Percentiles rank a stretch among this genome's conserved stretches.
Evolutionary conservation across 92 coral and sea anemone species (phyloP).

Genomic region (Actinostola sp.): DNA sequence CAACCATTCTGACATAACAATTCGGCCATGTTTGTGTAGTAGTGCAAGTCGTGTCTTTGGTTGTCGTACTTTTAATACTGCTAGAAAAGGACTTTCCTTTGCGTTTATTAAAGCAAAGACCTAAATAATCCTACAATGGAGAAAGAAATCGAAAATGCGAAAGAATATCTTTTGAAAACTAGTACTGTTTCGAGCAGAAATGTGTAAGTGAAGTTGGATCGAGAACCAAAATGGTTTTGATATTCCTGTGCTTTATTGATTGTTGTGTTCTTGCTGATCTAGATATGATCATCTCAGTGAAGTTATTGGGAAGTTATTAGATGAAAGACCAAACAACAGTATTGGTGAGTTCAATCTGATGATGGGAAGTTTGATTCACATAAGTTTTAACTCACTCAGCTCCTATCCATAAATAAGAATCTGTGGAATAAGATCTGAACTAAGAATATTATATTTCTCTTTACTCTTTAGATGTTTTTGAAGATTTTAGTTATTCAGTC

Average conservation of each 20-base stretch:
- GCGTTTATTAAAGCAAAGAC: neutral
- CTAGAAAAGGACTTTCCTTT: neutral
- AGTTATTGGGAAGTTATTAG: constrained; percentile 81
- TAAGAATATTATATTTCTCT: neutral
- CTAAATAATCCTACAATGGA: constrained; percentile 35
- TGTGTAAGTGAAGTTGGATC: constrained; percentile 65
- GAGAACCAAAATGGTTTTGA: neutral
- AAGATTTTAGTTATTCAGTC: constrained; percentile 78
- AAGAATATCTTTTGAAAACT: constrained; percentile 69
- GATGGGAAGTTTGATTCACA: neutral
- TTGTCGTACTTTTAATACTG: neutral
- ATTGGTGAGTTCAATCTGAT: constrained; percentile 70
- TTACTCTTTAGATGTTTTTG: constrained; percentile 75
- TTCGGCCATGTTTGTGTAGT: constrained; percentile 21
- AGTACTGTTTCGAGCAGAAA: constrained; percentile 82
- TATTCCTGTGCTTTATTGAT: no score
- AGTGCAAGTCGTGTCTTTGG: neutral
- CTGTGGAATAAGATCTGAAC: no score
- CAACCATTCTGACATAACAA: constrained; percentile 27
- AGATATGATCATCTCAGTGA: constrained; percentile 94
- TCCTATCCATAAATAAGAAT: no score
- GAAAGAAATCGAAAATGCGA: constrained; percentile 76
- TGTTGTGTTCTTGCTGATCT: constrained; percentile 11
- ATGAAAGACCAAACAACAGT: constrained; percentile 86
- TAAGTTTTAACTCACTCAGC: neutral